Evolutionary conservation across 2,888 invertebrate species (phyloP), one percentile per base, ranked within the genome.

Genomic region (Tinea pellionella): DNA sequence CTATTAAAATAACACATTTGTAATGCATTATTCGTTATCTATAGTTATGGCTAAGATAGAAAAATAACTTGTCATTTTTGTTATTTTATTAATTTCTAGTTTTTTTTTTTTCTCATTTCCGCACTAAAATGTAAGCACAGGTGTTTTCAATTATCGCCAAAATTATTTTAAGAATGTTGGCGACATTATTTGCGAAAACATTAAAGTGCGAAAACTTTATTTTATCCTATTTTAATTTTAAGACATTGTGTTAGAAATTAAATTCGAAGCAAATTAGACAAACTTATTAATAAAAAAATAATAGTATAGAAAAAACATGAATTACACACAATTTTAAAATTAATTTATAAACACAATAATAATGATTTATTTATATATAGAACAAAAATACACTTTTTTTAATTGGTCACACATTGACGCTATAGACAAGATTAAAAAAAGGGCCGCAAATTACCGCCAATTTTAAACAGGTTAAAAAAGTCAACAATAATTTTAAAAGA

Each of bases 321-420:
- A 51, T 59, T 60, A 61, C 41, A 43, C 61, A 61, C 61, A 61
- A 62, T 61, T 61, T 61, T 61, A 18, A 60, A 61, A 62, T 59
- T 62, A n/a, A 57, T 30, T 29, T 15, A 15, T 29, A 19, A 7
- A 56, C 19, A 19, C 19, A 19, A 19, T 19, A 62, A 61, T 62
- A 64, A 63, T 63, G n/a, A n/a, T n/a, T n/a, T n/a, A n/a, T n/a
- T 60, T 63, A 64, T 64, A 66, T 64, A 63, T 64, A 63, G 64
- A 64, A 64, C 63, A 63, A 62, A 64, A 60, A 60, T 55, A 51
- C 60, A 60, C 47, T 56, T 56, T 56, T 41, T 61, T 57, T 18
- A 57, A 43, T 41, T 61, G 61, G 18, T 58, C 37, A 59, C 16
- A 56, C n/a, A 37, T 37, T 37, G n/a, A 2, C 9, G 37, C 37